These are phyloP conservation scores for Marisa cornuarietis DNA, from an alignment of 1,140 invertebrate genomes.

Conservation along the genomic window DNA sequence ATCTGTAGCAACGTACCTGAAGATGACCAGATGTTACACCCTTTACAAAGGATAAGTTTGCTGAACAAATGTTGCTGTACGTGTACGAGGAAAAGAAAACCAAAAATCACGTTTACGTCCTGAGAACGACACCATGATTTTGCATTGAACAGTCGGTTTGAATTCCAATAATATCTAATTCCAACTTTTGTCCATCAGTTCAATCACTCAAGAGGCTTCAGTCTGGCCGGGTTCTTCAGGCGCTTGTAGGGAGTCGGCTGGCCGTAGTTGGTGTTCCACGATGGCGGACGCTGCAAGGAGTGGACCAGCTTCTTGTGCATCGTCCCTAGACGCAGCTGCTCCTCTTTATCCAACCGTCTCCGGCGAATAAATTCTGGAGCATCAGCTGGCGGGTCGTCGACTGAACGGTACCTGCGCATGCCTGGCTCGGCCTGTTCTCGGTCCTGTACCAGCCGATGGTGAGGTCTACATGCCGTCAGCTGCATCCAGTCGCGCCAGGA, in stretches of 20 bases:
- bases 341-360: constrained; percentile 5
- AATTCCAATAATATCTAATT: background rate
- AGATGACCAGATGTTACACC: no score
- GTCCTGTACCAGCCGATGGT: background rate
- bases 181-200: background rate
- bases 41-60: no score
- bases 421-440: no score
- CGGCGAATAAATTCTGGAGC: background rate
- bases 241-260: constrained; percentile 32
- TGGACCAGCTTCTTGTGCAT: constrained; percentile 11
- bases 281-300: constrained; percentile 24
- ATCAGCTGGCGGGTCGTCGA: background rate
- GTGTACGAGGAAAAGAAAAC: no score
- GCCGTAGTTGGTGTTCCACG: constrained; percentile 40
- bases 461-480: background rate
- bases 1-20: no score
- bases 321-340: background rate
- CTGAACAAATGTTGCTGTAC: no score
- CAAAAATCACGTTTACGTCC: no score
- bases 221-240: constrained; percentile 34
- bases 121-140: no score
- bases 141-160: no score
- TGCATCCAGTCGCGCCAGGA: constrained; percentile 6
- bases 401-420: no score
- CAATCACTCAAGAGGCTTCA: constrained; percentile 26